Evolutionary conservation across 2,797 vertebrate genomes (phyloP), one percentile per base, ranked within the genome.

Genomic region (Semaprochilodus insignis): DNA sequence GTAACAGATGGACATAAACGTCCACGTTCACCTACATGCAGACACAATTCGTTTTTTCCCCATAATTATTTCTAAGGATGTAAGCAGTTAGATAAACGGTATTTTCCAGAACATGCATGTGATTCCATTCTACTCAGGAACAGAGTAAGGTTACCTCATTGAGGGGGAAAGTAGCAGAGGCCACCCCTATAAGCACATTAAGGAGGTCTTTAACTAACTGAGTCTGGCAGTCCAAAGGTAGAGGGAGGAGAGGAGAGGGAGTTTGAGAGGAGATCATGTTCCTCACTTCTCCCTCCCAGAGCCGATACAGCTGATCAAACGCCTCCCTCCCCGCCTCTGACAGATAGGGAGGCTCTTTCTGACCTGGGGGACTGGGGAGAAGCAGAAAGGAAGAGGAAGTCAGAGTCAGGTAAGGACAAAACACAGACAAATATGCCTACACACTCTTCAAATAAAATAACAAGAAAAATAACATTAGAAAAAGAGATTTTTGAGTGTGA

Each of bases 171-270:
- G 97, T 98, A 13, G 93, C 89, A 0, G 98, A 99, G 0, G 96
- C 96, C 72, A 99, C 97, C 21, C 97, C 98, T 14, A 99, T 97
- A 77, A 99, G 95, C 72, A 97, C 95, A 0, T 99, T 99, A 21
- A 99, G 95, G 13, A 96, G 95, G 74, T 99, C 96, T 31, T 96
- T 96, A 44, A 99, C 97, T 72, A 99, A 94, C 78, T 97, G 97
- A 0, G 88, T 85, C 88, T 99, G 97, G 54, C 92, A 95, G 91
- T 97, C 92, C 72, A 96, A 90, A 65, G 96, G 91, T 17, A 96
- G 93, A 0, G 92, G 95, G 3, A 96, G 88, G 11, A 95, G 89
- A 44, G 96, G 90, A 81, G 95, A 95, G 0, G 95, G 90, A 0
- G 92, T 90, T 0, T 89, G 86, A 25, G 92, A 92, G 0, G 87